Percentiles rank a stretch among this genome's conserved stretches.
phyloP scores from a whole-genome alignment of 2,113 vertebrate species.

The Nothobranchius furzeri region DNA sequence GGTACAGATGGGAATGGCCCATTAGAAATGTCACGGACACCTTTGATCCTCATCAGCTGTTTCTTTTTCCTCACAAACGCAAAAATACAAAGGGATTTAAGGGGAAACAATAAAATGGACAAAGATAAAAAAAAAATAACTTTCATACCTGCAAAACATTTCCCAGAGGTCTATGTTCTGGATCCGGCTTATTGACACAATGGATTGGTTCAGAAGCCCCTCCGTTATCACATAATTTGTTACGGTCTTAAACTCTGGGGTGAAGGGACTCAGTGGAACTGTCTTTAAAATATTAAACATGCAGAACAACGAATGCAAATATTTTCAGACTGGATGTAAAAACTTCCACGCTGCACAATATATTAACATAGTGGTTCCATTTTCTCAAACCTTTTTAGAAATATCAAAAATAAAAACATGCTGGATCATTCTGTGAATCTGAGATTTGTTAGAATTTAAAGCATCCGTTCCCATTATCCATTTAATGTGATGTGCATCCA shows the following conservation, averaged over 20 bases:
- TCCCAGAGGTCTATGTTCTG: constrained; percentile 91
- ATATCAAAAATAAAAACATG: neutral
- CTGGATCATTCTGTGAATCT: neutral
- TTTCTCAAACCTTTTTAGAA: no score
- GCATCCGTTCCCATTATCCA: no score
- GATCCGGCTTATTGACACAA: constrained; percentile 85
- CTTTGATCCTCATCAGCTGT: constrained; percentile 84
- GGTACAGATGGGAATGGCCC: no score
- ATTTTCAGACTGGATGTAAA: no score
- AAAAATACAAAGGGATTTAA: accelerated
- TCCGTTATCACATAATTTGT: constrained; percentile 73
- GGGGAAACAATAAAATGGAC: accelerated
- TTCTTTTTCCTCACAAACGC: constrained; percentile 82
- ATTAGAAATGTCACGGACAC: constrained; percentile 64
- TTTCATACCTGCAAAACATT: constrained; percentile 86
- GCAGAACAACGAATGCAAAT: no score
- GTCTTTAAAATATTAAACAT: constrained; percentile 46
- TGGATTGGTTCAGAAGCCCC: constrained; percentile 78
- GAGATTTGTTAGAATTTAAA: neutral
- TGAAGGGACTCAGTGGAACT: constrained; percentile 76
- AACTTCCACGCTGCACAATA: no score
- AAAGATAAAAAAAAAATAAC: accelerated
- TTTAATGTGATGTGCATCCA: neutral
- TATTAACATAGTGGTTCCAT: no score
- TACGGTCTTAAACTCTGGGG: constrained; percentile 83